A percentile compares a stretch with the other conserved stretches of the same genome.
phyloP scores from a whole-genome alignment of 2,113 vertebrate species.

The Lethenteron reissneri region DNA sequence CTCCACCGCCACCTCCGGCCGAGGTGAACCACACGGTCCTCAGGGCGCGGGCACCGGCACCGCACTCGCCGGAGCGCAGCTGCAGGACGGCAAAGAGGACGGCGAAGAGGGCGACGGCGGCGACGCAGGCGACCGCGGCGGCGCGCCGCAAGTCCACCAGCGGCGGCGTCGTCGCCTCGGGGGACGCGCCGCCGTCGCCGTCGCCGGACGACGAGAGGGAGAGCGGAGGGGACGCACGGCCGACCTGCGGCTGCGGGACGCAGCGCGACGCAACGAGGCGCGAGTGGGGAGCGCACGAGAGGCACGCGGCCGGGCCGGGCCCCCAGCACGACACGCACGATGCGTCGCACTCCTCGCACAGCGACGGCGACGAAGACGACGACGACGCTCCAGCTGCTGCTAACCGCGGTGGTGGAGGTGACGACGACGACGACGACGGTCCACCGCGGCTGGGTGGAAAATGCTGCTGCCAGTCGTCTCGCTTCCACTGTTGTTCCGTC shows the following conservation, averaged over 20 bases:
- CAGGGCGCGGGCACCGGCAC: too few species aligned
- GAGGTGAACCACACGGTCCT: too few species aligned
- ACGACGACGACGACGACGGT: too few species aligned
- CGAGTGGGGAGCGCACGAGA: conserved; percentile 58
- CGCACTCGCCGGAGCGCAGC: conserved; percentile 30
- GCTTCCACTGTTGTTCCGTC: too few species aligned
- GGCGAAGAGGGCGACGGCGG: conserved; percentile 50
- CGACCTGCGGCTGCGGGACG: conserved; percentile 64
- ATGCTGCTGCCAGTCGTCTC: too few species aligned
- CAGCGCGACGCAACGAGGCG: conserved; percentile 44
- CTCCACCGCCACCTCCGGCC: too few species aligned
- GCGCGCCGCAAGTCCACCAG: conserved; percentile 20
- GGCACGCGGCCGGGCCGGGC: conserved; percentile 37
- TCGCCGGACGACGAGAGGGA: too few species aligned
- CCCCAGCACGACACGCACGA: conserved; percentile 56
- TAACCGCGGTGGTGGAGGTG: too few species aligned
- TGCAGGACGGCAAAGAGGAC: conserved; percentile 62
- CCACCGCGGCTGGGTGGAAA: too few species aligned
- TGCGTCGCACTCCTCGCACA: conserved; percentile 49
- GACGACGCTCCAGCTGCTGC: too few species aligned
- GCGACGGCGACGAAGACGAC: too few species aligned
- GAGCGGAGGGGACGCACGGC: conserved; percentile 37
- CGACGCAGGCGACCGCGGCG: conserved; percentile 58
- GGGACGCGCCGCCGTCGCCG: conserved; percentile 13
- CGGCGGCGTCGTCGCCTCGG: conserved; percentile 27